These are phyloP conservation scores for Piscicola geometra DNA, from an alignment of 2,888 invertebrate genomes.

Conservation along the genomic window DNA sequence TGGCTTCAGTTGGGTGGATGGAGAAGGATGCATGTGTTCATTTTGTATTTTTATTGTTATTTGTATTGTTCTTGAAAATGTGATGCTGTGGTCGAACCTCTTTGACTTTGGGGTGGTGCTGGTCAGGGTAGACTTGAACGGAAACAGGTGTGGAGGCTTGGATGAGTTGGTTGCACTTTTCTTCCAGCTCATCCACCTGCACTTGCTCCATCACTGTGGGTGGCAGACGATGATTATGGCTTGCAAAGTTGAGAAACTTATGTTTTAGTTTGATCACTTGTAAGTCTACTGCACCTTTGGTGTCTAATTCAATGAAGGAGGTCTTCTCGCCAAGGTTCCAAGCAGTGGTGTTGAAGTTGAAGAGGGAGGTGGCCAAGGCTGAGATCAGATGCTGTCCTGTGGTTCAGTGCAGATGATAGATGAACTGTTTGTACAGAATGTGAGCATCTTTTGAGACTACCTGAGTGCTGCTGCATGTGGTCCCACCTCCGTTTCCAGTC, in stretches of 20 bases:
- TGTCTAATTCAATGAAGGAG: constrained; percentile 67
- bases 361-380: constrained; percentile 69
- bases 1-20: no score
- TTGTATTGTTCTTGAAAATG: no score
- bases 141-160: constrained; percentile 63
- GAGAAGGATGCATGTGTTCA: no score
- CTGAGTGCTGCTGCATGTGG: constrained; percentile 88
- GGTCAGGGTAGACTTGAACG: constrained; percentile 64
- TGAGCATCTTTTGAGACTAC: constrained; percentile 53
- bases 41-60: no score
- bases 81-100: no score
- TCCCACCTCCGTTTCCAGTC: constrained; percentile 77
- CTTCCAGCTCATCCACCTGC: constrained; percentile 60
- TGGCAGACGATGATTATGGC: neutral
- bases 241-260: neutral
- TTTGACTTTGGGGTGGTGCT: constrained; percentile 62
- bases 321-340: constrained; percentile 77
- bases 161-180: constrained; percentile 67
- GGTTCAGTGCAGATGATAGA: neutral
- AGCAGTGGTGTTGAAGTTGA: constrained; percentile 68
- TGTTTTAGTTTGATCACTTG: no score
- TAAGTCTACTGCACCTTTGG: no score
- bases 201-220: constrained; percentile 48
- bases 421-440: neutral
- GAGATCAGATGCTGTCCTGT: constrained; percentile 78